Evolutionary conservation across 92 coral and sea anemone genomes (phyloP).

Genomic region (Hydrozoanthus gracilis): DNA sequence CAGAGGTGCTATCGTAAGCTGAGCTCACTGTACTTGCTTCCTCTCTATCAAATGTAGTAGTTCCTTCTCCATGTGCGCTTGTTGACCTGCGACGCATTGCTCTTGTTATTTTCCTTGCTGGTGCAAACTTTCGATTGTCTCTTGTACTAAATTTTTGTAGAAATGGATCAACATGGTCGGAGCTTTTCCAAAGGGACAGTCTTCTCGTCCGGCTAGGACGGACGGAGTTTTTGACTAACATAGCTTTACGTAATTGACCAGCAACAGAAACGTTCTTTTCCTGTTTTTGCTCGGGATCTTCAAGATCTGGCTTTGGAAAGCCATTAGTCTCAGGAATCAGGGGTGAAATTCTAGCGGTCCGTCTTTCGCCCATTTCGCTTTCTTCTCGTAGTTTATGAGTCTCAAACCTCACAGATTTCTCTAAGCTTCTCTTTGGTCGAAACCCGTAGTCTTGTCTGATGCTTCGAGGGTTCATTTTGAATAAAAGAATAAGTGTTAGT

Average conservation of each 20-base stretch:
- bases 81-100: conserved; percentile 52
- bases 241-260: conserved; percentile 75
- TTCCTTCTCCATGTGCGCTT: conserved; percentile 22
- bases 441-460: conserved; percentile 7
- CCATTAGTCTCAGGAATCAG: conserved; percentile 31
- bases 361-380: conserved; percentile 42
- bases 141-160: conserved; percentile 97
- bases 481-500: not conserved
- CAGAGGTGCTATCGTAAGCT: conserved; percentile 40
- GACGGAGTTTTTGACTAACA: conserved; percentile 75
- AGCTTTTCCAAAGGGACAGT: conserved; percentile 70
- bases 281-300: conserved; percentile 15
- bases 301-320: conserved; percentile 43
- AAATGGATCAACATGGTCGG: conserved; percentile 88
- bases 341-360: not conserved
- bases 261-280: conserved; percentile 68
- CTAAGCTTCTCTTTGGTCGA: conserved; percentile 29
- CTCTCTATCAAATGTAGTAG: conserved; percentile 20
- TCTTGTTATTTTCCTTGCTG: conserved; percentile 62
- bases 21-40: conserved; percentile 20
- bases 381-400: conserved; percentile 1
- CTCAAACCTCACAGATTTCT: conserved; percentile 39
- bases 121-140: conserved; percentile 78
- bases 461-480: conserved; percentile 29
- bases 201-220: conserved; percentile 70